Base-by-base conservation (phyloP, 1,140 invertebrate genomes). In the Dryas iulia region DNA sequence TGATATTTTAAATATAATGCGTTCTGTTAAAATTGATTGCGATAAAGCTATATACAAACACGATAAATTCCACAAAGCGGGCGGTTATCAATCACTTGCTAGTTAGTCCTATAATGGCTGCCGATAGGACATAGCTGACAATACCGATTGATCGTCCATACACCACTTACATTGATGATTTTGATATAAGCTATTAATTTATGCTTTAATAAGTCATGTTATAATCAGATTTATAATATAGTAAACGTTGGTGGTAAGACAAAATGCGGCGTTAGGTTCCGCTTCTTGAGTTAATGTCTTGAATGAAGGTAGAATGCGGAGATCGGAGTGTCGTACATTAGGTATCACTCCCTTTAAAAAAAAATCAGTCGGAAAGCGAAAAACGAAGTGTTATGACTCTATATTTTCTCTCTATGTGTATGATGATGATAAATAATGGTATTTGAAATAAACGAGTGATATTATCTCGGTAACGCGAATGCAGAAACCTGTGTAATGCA, bases 11-110 rank as follows among this genome's bases (percentile, higher is more conserved):
- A 57, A 35, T 57, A 65, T 14, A 60, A 47, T 26, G 14, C 59
- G 39, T 26, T 33, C 26, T 59, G 18, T 39, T 33, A 58, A 59
- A 56, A 62, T 69, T 47, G 25, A 69, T 62, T 62, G 33, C 59
- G 54, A 56, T 57, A 57, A 62, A 39, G 57, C 61, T 62, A 62
- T 68, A 58, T 69, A 63, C 56, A 57, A 66, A 59, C 24, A 26
- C 58, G 72, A 68, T 69, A 73, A 66, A 66, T 60, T 64, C 39
- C 62, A 18, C 63, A 52, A 69, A 71, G 30, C 67, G 47, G 53
- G n/a, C 56, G 71, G 66, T 67, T 73, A 73, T 73, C 67, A 73
- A 73, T 73, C 67, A 65, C 35, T 3, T n/a, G 39, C 39, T 58
- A 62, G 67, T 64, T 63, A 57, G 60, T 30, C 33, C 53, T 54